A percentile compares a stretch with the other conserved stretches of the same genome.
Conservation (phyloP, 2,888 invertebrate genomes). For the Nipponacmea schrenckii region DNA sequence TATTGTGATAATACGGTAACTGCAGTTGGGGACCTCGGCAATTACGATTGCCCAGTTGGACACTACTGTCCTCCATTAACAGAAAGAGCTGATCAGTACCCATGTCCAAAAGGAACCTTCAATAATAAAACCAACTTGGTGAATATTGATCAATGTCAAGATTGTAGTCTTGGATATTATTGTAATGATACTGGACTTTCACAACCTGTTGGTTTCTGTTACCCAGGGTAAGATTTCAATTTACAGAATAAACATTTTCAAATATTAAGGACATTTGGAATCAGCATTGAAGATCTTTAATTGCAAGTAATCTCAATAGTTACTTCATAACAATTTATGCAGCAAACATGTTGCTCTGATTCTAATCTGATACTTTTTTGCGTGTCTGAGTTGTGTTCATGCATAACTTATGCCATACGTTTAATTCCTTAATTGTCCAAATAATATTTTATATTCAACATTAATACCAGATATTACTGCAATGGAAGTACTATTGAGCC, state of each 20-base stretch:
- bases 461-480: slow-evolving; percentile 54
- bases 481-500: slow-evolving; percentile 59
- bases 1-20: slow-evolving; percentile 56
- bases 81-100: slow-evolving; percentile 47
- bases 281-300: too few species aligned
- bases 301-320: too few species aligned
- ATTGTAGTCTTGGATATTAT: slow-evolving; percentile 60
- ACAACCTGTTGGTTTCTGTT: slow-evolving; percentile 60
- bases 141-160: slow-evolving; percentile 51
- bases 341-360: too few species aligned
- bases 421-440: too few species aligned
- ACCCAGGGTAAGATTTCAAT: slow-evolving; percentile 52
- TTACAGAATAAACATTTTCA: too few species aligned
- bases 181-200: slow-evolving; percentile 60
- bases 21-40: slow-evolving; percentile 46
- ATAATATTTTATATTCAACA: too few species aligned
- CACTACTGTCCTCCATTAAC: slow-evolving; percentile 56
- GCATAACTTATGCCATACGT: too few species aligned
- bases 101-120: slow-evolving; percentile 61
- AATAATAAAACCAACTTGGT: slow-evolving; percentile 54
- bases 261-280: too few species aligned
- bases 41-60: slow-evolving; percentile 52
- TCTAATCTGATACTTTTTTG: too few species aligned
- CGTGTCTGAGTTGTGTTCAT: too few species aligned
- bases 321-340: too few species aligned